Evolutionary conservation across 1,140 invertebrate genomes (phyloP).

Genomic region (Nasonia vitripennis): DNA sequence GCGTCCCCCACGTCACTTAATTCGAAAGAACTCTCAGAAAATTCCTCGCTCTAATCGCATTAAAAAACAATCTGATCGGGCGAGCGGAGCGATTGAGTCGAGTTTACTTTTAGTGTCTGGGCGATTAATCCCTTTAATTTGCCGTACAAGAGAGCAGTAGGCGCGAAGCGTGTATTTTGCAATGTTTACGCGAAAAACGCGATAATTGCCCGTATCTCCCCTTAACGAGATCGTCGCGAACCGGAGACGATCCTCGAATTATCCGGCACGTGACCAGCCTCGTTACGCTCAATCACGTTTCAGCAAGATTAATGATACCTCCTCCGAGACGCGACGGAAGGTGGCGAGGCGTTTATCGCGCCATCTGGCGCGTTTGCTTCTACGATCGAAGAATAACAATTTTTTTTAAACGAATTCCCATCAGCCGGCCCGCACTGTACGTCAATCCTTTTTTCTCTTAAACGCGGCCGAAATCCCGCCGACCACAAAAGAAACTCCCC

Average conservation of each 20-base stretch:
- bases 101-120: conserved; percentile 5
- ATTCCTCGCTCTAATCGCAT: conserved; percentile 47
- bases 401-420: neutral
- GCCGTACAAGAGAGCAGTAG: too few relatives aligned
- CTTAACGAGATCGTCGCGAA: conserved; percentile 34
- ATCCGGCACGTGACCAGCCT: conserved; percentile 61
- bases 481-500: neutral
- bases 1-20: conserved; percentile 32
- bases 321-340: neutral
- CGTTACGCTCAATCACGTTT: conserved; percentile 61
- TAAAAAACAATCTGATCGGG: conserved; percentile 45
- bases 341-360: neutral
- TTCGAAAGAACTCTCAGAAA: conserved; percentile 40
- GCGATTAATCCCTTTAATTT: conserved; percentile 16
- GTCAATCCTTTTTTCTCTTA: conserved; percentile 12
- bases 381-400: neutral
- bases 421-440: too few relatives aligned
- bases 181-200: conserved; percentile 9
- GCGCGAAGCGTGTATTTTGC: too few relatives aligned
- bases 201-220: conserved; percentile 32
- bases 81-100: conserved; percentile 28
- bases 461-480: neutral
- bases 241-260: conserved; percentile 60
- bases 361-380: neutral
- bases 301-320: conserved; percentile 61